Evolutionary conservation across 2,888 invertebrate genomes (phyloP).

Genomic region (Erpobdella octoculata): DNA sequence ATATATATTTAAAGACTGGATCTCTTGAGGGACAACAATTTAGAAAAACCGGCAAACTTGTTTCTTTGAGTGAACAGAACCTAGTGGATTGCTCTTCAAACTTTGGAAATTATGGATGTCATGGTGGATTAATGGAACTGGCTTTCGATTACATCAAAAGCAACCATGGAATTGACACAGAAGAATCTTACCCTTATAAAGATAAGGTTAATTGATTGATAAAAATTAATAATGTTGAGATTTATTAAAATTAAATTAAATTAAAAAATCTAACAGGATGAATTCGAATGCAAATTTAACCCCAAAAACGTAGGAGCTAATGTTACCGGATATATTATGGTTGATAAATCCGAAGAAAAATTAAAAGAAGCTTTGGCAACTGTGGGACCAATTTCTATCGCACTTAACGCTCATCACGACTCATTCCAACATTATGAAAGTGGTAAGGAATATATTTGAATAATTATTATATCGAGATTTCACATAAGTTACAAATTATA

Average conservation of each 20-base stretch:
- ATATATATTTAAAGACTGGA: constrained; percentile 43
- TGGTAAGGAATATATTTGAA: too few relatives aligned
- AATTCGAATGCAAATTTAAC: constrained; percentile 53
- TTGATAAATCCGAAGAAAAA: constrained; percentile 66
- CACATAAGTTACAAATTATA: background rate
- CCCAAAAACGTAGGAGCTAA: constrained; percentile 66
- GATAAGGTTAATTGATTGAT: constrained; percentile 35
- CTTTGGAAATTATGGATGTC: constrained; percentile 37
- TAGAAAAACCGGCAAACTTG: constrained; percentile 7
- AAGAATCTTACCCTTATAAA: constrained; percentile 45
- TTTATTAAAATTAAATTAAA: too few relatives aligned
- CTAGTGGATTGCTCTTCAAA: constrained; percentile 52
- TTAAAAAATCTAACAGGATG: too few relatives aligned
- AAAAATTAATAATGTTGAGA: too few relatives aligned
- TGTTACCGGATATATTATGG: constrained; percentile 66
- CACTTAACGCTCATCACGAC: constrained; percentile 75
- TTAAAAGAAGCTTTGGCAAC: constrained; percentile 72
- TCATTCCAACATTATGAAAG: too few relatives aligned
- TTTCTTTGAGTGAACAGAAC: constrained; percentile 49
- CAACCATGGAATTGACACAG: constrained; percentile 63
- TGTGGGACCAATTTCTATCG: constrained; percentile 75
- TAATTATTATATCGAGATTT: background rate
- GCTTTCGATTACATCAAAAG: constrained; percentile 55
- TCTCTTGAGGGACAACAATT: constrained; percentile 23
- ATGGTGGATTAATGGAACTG: constrained; percentile 40